Percentiles rank a stretch among this genome's conserved stretches.
Conservation (phyloP, 2,888 invertebrate species). For the Steinernema carpocapsae region DNA sequence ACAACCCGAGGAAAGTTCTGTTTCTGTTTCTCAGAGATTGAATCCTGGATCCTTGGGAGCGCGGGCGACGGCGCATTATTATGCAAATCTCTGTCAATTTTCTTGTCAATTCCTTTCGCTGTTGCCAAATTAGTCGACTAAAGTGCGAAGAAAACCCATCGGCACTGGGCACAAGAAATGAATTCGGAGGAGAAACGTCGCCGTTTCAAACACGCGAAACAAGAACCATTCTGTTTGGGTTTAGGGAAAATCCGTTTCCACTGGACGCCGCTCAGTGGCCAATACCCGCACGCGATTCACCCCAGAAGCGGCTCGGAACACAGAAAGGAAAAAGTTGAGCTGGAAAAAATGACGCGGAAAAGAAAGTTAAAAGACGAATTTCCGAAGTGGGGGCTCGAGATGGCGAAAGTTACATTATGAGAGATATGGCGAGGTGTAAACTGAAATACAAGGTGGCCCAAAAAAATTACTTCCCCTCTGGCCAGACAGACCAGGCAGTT, state of each 20-base stretch:
- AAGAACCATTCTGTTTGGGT: slow-evolving; percentile 1
- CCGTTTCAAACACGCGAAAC: background rate
- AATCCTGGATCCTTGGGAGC: background rate
- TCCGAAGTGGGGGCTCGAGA: too few relatives aligned
- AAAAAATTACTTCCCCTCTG: too few relatives aligned
- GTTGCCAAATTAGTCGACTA: slow-evolving; percentile 2
- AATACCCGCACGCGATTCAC: background rate
- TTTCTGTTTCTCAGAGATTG: too few relatives aligned
- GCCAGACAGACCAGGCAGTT: too few relatives aligned
- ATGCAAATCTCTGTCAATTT: slow-evolving; percentile 34
- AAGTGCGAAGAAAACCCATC: background rate
- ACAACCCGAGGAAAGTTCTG: slow-evolving; percentile 76
- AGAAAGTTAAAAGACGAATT: too few relatives aligned
- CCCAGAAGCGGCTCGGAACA: background rate
- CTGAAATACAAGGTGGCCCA: too few relatives aligned
- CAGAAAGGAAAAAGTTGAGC: too few relatives aligned
- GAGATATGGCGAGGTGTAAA: too few relatives aligned
- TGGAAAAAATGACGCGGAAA: background rate
- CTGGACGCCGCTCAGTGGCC: background rate
- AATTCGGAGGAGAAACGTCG: background rate
- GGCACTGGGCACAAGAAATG: background rate
- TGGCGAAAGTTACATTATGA: too few relatives aligned
- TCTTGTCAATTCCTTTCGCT: background rate
- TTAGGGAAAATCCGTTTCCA: background rate
- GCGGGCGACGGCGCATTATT: slow-evolving; percentile 23